Percentiles rank a stretch among this genome's conserved stretches.
These are phyloP conservation scores for Diorhabda sublineata DNA, from an alignment of 1,140 invertebrate species.

Conservation along the genomic window DNA sequence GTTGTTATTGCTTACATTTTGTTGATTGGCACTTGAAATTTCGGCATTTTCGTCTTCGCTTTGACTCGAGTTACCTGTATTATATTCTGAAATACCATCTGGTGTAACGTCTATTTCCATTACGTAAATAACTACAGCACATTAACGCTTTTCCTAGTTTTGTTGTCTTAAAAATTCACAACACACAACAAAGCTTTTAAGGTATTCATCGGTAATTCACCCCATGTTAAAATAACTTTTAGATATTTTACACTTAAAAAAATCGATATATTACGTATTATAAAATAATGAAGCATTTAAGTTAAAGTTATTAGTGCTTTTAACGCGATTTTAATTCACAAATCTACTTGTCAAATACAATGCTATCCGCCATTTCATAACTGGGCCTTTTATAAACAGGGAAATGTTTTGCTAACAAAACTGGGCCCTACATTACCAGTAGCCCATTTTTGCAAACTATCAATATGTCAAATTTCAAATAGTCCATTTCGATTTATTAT, in stretches of 20 bases:
- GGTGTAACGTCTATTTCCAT: slow-evolving; percentile 47
- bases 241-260: slow-evolving; percentile 23
- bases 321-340: slow-evolving; percentile 23
- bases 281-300: slow-evolving; percentile 20
- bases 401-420: slow-evolving; percentile 26
- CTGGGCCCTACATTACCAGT: slow-evolving; percentile 16
- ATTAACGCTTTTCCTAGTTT: slow-evolving; percentile 21
- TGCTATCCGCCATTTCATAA: slow-evolving; percentile 46
- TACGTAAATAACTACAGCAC: slow-evolving; percentile 30
- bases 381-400: slow-evolving; percentile 40
- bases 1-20: slow-evolving; percentile 20
- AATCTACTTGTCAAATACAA: slow-evolving; percentile 37
- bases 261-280: slow-evolving; percentile 17
- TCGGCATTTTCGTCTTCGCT: slow-evolving; percentile 34
- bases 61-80: slow-evolving; percentile 31
- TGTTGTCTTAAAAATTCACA: slow-evolving; percentile 17
- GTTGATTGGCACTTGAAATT: slow-evolving; percentile 20
- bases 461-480: slow-evolving; percentile 3
- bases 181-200: slow-evolving; percentile 28
- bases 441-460: slow-evolving; percentile 12
- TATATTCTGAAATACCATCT: slow-evolving; percentile 35
- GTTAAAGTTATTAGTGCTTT: slow-evolving; percentile 9
- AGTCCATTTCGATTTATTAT: slow-evolving; percentile 6
- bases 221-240: slow-evolving; percentile 28
- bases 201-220: slow-evolving; percentile 26